phyloP scores from a whole-genome alignment of 2,888 invertebrate genomes.

The Drosophila incognita region DNA sequence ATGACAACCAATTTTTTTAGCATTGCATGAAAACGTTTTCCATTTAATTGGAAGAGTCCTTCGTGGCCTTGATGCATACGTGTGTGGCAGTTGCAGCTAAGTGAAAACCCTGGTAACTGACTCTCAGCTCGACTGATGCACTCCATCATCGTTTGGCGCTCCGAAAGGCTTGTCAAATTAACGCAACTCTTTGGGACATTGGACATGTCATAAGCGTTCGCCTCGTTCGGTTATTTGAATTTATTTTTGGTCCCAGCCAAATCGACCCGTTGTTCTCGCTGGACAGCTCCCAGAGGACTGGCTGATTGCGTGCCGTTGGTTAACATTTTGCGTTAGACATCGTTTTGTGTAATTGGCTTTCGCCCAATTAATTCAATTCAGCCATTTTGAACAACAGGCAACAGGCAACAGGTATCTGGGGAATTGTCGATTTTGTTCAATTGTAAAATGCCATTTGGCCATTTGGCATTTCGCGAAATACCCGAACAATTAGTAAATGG shows the following conservation, averaged over 20 bases:
- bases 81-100: constrained; percentile 44
- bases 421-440: constrained; percentile 25
- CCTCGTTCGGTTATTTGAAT: constrained; percentile 42
- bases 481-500: constrained; percentile 64
- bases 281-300: constrained; percentile 42
- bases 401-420: constrained; percentile 13
- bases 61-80: constrained; percentile 24
- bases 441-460: constrained; percentile 44
- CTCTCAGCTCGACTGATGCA: constrained; percentile 25
- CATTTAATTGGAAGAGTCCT: constrained; percentile 61
- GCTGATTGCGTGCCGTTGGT: constrained; percentile 57
- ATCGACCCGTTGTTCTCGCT: constrained; percentile 10
- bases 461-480: constrained; percentile 17
- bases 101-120: constrained; percentile 47
- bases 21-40: constrained; percentile 63
- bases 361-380: constrained; percentile 74
- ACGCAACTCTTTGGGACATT: constrained; percentile 43
- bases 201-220: constrained; percentile 35
- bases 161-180: constrained; percentile 67
- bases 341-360: constrained; percentile 75
- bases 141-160: constrained; percentile 47
- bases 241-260: constrained; percentile 41
- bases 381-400: constrained; percentile 23
- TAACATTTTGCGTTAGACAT: constrained; percentile 60
- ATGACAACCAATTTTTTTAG: constrained; percentile 53